Percentiles rank a stretch among this genome's conserved stretches.
Conservation (phyloP, 2,113 vertebrate species). For the Percopsis transmontana region DNA sequence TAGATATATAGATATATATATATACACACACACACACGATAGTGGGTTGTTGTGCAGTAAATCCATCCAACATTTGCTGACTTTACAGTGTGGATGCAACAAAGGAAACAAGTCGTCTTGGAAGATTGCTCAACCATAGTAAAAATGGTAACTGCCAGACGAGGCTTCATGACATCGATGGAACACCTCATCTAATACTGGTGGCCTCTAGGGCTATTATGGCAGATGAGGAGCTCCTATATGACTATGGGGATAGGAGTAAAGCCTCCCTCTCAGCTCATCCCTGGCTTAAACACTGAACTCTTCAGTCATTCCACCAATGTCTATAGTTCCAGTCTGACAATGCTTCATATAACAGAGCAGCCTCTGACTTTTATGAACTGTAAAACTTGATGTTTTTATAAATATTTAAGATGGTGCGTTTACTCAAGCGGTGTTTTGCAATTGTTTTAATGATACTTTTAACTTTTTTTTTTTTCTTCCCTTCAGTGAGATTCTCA, state of each 20-base stretch:
- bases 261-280: conserved; percentile 87
- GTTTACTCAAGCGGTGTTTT: conserved; percentile 67
- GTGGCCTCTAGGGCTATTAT: conserved; percentile 89
- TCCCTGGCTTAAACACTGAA: conserved; percentile 91
- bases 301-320: too few relatives aligned
- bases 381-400: conserved; percentile 44
- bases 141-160: conserved; percentile 95
- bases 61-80: conserved; percentile 4
- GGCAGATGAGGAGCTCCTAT: conserved; percentile 90
- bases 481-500: conserved; percentile 15
- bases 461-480: conserved; percentile 29
- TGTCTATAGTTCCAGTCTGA: neutral
- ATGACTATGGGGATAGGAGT: conserved; percentile 95
- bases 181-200: conserved; percentile 91
- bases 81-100: conserved; percentile 89
- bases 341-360: neutral
- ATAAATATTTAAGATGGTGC: conserved; percentile 66
- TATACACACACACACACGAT: too few relatives aligned
- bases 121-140: conserved; percentile 94
- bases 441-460: conserved; percentile 39
- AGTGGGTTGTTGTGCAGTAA: too few relatives aligned
- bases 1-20: too few relatives aligned
- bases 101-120: conserved; percentile 85
- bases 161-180: conserved; percentile 87
- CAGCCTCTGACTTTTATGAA: conserved; percentile 3